Conservation (phyloP, 2,888 invertebrate genomes). For the Cryptocephalus primarius region DNA sequence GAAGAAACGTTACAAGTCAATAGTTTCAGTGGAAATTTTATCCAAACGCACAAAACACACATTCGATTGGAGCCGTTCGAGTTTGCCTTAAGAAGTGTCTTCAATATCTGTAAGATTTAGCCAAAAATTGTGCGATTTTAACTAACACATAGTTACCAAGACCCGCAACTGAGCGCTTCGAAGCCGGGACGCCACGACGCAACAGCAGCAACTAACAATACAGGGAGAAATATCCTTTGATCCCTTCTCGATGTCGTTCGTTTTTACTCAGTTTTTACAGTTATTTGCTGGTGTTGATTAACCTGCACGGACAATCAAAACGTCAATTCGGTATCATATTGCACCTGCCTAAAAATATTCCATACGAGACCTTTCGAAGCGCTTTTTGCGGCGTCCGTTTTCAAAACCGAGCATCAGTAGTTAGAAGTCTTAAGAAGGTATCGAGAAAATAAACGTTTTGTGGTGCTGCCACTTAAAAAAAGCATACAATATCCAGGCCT, state of each 20-base stretch:
- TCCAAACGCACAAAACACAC: not conserved
- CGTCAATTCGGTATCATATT: no score
- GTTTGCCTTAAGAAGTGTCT: slow-evolving; percentile 29
- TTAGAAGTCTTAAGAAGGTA: not conserved
- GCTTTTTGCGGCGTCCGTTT: not conserved
- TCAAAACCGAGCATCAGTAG: not conserved
- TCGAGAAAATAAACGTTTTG: slow-evolving; percentile 3
- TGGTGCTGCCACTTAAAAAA: slow-evolving; percentile 31
- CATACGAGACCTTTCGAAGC: no score
- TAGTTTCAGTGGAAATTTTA: not conserved
- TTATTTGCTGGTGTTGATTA: no score
- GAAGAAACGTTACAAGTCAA: no score
- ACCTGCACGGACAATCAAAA: no score
- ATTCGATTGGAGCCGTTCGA: slow-evolving; percentile 12
- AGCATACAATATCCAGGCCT: slow-evolving; percentile 37
- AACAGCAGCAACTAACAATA: no score
- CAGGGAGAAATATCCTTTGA: no score
- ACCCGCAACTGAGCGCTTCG: not conserved
- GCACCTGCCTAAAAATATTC: no score
- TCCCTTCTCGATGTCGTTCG: no score
- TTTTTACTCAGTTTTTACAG: no score
- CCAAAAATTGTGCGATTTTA: slow-evolving; percentile 6
- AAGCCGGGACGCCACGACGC: no score
- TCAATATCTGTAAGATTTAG: slow-evolving; percentile 13
- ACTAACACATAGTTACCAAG: slow-evolving; percentile 11